Evolutionary conservation across 2,888 invertebrate species (phyloP).

Genomic region (Troides helena): DNA sequence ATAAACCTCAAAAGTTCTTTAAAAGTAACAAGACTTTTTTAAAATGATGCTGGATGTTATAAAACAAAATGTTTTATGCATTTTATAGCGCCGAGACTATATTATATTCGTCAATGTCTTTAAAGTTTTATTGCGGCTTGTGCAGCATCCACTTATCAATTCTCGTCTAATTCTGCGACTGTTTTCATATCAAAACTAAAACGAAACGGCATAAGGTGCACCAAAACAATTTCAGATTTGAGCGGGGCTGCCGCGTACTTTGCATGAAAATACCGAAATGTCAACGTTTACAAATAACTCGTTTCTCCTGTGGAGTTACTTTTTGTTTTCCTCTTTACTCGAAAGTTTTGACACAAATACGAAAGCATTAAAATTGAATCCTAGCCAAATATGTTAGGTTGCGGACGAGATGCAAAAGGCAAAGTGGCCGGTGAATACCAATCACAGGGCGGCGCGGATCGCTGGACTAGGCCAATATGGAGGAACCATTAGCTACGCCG

Average conservation of each 20-base stretch:
- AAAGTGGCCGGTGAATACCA: slow-evolving; percentile 62
- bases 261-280: slow-evolving; percentile 74
- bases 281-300: slow-evolving; percentile 77
- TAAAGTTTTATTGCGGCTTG: slow-evolving; percentile 72
- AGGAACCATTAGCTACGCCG: slow-evolving; percentile 53
- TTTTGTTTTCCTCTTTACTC: slow-evolving; percentile 68
- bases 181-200: slow-evolving; percentile 54
- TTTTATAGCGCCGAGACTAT: slow-evolving; percentile 41
- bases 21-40: not conserved
- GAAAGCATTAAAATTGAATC: slow-evolving; percentile 76
- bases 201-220: slow-evolving; percentile 61
- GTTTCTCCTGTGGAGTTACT: slow-evolving; percentile 61
- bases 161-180: slow-evolving; percentile 51
- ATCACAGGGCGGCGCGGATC: slow-evolving; percentile 48
- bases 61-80: slow-evolving; percentile 56
- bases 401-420: slow-evolving; percentile 57
- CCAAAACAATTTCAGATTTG: slow-evolving; percentile 72
- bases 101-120: slow-evolving; percentile 74
- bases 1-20: not conserved
- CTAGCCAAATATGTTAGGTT: slow-evolving; percentile 72
- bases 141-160: slow-evolving; percentile 61
- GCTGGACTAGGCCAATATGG: slow-evolving; percentile 37
- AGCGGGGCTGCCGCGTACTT: slow-evolving; percentile 62
- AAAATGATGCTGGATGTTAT: not conserved
- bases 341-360: slow-evolving; percentile 74